These are phyloP conservation scores for Epinephelus malabaricus DNA, from an alignment of 2,797 vertebrate genomes.

Conservation along the genomic window DNA sequence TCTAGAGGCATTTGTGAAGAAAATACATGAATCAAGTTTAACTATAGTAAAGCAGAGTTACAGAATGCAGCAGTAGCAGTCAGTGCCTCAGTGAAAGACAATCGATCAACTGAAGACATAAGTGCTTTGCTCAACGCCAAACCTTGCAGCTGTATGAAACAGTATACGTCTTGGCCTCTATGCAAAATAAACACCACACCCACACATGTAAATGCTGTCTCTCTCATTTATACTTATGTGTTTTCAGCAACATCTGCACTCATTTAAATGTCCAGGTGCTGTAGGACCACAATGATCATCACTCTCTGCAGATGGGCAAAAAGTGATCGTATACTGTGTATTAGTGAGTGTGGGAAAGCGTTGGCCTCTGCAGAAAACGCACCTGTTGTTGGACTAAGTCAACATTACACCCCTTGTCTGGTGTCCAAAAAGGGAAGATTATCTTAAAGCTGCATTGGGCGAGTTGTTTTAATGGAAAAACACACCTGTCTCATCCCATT, in stretches of 20 bases:
- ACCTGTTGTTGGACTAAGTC: conserved; percentile 62
- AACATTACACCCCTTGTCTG: conserved; percentile 41
- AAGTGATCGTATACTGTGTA: conserved; percentile 39
- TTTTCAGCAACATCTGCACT: conserved; percentile 65
- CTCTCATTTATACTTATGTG: conserved; percentile 32
- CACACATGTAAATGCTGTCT: conserved; percentile 53
- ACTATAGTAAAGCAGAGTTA: conserved; percentile 54
- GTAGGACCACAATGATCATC: conserved; percentile 39
- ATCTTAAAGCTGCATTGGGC: conserved; percentile 22
- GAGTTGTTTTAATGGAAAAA: conserved; percentile 20
- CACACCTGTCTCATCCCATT: conserved; percentile 29
- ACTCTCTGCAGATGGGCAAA: conserved; percentile 53
- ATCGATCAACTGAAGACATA: conserved; percentile 58
- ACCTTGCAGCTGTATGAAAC: conserved; percentile 67
- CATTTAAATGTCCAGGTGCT: conserved; percentile 68
- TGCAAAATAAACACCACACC: conserved; percentile 58
- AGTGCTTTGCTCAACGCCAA: conserved; percentile 51
- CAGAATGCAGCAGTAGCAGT: conserved; percentile 55
- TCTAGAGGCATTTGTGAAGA: conserved; percentile 57
- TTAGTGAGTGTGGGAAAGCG: conserved; percentile 60
- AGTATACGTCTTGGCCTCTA: conserved; percentile 37
- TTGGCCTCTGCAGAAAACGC: conserved; percentile 44
- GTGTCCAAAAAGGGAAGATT: conserved; percentile 45
- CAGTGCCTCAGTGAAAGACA: conserved; percentile 47
- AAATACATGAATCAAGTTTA: conserved; percentile 74